phyloP scores from a whole-genome alignment of 2,888 invertebrate species.

The Hyles lineata region DNA sequence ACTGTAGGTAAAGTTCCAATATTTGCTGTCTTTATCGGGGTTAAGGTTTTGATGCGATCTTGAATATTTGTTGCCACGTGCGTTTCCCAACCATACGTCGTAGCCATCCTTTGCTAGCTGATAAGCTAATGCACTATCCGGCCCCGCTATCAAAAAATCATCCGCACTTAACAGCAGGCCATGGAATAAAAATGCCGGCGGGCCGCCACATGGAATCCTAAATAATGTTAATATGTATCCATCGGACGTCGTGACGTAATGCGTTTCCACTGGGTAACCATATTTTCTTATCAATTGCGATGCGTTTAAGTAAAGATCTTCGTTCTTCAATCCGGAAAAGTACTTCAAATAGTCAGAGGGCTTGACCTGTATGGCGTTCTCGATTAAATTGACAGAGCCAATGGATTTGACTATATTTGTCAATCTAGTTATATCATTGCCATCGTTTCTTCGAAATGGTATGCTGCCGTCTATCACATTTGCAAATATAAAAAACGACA shows the following conservation, averaged over 20 bases:
- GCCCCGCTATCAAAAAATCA: constrained; percentile 65
- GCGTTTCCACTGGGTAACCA: constrained; percentile 44
- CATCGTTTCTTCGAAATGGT: neutral
- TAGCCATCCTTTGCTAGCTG: constrained; percentile 86
- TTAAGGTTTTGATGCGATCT: constrained; percentile 76
- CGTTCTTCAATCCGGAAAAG: constrained; percentile 30
- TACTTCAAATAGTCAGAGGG: constrained; percentile 3
- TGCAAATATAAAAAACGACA: neutral
- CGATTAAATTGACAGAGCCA: neutral
- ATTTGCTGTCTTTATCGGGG: constrained; percentile 67
- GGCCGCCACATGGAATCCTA: constrained; percentile 85
- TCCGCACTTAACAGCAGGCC: constrained; percentile 67
- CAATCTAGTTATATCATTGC: neutral
- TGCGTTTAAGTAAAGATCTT: constrained; percentile 43
- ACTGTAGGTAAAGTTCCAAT: constrained; percentile 91
- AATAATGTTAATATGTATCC: constrained; percentile 90
- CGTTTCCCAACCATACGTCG: constrained; percentile 92
- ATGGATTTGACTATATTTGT: neutral
- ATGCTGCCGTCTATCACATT: neutral
- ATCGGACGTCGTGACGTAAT: constrained; percentile 87
- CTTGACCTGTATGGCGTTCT: neutral
- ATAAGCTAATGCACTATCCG: constrained; percentile 64
- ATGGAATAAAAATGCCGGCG: constrained; percentile 78
- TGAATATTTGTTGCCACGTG: constrained; percentile 89
- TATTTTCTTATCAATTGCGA: constrained; percentile 46